Evolutionary conservation across 2,113 vertebrate species (phyloP), one percentile per base, ranked within the genome.

Genomic region (Clupea harengus): DNA sequence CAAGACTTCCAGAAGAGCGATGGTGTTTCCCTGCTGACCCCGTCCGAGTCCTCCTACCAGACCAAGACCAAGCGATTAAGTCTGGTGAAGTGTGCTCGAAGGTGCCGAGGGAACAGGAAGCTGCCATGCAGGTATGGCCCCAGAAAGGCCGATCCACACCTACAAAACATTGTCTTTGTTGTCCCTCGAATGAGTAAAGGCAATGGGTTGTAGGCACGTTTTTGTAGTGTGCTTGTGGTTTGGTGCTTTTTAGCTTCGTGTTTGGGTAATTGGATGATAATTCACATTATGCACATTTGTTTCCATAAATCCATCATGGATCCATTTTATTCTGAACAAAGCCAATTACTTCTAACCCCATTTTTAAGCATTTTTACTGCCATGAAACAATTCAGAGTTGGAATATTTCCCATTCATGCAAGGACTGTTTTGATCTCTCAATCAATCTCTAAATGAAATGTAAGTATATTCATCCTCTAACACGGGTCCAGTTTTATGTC

Each of bases 1-100:
- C 97, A 99, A 86, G 97, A 99, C 92, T 99, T 97, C 92, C 96
- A 95, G 94, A 99, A 96, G 93, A 97, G 95, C 39, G 94, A 97
- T 54, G 96, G 96, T 2, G 86, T 95, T 54, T 95, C 93, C 72
- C 91, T 99, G 88, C 89, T 94, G 85, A 95, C 93, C 4, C 88
- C 11, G 88, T 89, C 95, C 20, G 96, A 97, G 87, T 92, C 94
- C 84, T 93, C 95, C 89, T 91, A 95, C 90, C 93, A 94, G 93
- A 95, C 96, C 83, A 98, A 96, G 95, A 96, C 94, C 25, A 97
- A 95, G 91, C 94, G 93, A 86, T 90, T 97, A 91, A 97, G 93
- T 39, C 90, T 96, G 87, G 95, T 93, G 45, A 97, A 96, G 89
- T 99, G 98, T 91, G 98, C 98, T 67, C 96, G 94, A 82, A 94